A percentile compares a stretch with the other conserved stretches of the same genome.
phyloP scores from a whole-genome alignment of 1,140 invertebrate genomes.

The Bombus pyrosoma region DNA sequence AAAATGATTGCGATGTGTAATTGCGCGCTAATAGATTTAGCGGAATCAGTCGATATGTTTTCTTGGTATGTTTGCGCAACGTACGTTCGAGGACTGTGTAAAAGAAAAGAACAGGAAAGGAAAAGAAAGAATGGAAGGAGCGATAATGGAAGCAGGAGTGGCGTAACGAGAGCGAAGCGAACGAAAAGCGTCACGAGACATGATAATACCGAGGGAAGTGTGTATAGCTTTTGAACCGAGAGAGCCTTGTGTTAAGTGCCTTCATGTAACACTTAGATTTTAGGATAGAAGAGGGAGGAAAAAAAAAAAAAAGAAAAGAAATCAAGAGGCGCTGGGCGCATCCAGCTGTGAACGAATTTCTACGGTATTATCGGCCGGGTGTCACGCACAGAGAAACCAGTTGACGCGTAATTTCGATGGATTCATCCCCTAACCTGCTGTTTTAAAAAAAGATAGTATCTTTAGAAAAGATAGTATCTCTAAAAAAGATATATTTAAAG shows the following conservation, averaged over 20 bases:
- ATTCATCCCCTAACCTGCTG: not conserved
- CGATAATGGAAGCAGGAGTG: not conserved
- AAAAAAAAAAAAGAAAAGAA: slow-evolving; percentile 48
- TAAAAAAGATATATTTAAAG: not conserved
- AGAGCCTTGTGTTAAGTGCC: slow-evolving; percentile 83
- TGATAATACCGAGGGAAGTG: slow-evolving; percentile 55
- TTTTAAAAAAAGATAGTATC: not conserved
- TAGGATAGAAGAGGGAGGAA: slow-evolving; percentile 74
- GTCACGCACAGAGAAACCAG: slow-evolving; percentile 47
- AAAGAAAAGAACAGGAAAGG: not conserved
- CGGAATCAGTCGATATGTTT: slow-evolving; percentile 4
- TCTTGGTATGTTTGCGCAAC: slow-evolving; percentile 5
- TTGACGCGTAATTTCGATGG: slow-evolving; percentile 18
- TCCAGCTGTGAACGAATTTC: slow-evolving; percentile 78
- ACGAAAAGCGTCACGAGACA: slow-evolving; percentile 25
- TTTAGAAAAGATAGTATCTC: not conserved
- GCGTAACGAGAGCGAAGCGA: slow-evolving; percentile 34
- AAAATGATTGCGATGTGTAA: not conserved
- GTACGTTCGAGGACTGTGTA: slow-evolving; percentile 1
- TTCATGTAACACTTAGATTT: slow-evolving; percentile 82
- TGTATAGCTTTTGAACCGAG: slow-evolving; percentile 73
- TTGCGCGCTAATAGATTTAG: slow-evolving; percentile 18
- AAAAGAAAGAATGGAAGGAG: not conserved
- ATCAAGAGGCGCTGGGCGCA: slow-evolving; percentile 80
- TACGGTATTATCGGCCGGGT: slow-evolving; percentile 76